Evolutionary conservation across 2,888 invertebrate species (phyloP).

Genomic region (Alcis repandata): DNA sequence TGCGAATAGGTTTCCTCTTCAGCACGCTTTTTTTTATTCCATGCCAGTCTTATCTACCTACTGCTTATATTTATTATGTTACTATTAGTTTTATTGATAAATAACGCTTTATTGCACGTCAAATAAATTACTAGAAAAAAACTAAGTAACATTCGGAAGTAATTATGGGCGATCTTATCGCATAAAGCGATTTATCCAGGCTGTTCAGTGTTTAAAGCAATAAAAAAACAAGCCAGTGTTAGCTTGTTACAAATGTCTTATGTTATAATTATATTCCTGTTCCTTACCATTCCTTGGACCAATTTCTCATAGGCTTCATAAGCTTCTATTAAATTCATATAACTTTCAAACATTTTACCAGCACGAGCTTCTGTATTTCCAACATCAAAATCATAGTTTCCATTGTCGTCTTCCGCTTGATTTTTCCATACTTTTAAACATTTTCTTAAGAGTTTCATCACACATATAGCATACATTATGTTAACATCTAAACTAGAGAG

Average conservation of each 20-base stretch:
- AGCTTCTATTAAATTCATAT: not conserved
- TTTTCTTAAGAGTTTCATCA: constrained; percentile 7
- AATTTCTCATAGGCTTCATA: not conserved
- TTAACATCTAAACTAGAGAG: not conserved
- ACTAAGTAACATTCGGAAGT: too few relatives aligned
- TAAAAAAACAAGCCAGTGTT: too few relatives aligned
- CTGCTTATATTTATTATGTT: too few relatives aligned
- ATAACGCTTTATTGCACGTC: too few relatives aligned
- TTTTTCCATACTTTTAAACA: not conserved
- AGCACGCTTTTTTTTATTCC: too few relatives aligned
- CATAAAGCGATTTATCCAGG: too few relatives aligned
- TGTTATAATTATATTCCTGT: not conserved
- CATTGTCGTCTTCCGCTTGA: not conserved
- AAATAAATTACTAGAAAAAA: too few relatives aligned
- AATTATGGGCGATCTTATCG: too few relatives aligned
- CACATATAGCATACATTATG: constrained; percentile 11
- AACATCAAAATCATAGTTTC: not conserved
- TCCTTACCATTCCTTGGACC: constrained; percentile 6
- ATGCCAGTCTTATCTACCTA: too few relatives aligned
- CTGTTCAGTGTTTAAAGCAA: too few relatives aligned
- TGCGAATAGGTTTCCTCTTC: too few relatives aligned
- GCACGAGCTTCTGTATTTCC: not conserved
- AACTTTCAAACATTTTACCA: not conserved
- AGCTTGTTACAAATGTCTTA: not conserved
- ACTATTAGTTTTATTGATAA: too few relatives aligned